A percentile compares a stretch with the other conserved stretches of the same genome.
Evolutionary conservation across 2,113 vertebrate genomes (phyloP).

Genomic region (Indicator maculatus): DNA sequence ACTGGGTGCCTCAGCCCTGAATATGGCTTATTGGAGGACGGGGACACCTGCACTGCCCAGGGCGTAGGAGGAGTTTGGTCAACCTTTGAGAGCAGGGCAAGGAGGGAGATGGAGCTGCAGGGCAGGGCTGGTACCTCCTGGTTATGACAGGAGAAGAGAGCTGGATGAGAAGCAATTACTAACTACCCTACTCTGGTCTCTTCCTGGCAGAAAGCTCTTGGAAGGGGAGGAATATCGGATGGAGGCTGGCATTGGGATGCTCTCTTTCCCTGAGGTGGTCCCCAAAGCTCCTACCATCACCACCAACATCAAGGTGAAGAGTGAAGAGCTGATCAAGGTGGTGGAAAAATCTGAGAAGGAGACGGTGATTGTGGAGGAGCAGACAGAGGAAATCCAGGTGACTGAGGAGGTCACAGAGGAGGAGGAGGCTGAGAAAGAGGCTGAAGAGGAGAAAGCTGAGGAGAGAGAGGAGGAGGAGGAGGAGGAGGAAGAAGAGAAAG

Average conservation of each 20-base stretch:
- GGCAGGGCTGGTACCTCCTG: not conserved
- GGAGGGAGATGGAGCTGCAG: not conserved
- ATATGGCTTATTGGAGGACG: not conserved
- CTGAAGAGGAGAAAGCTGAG: conserved; percentile 38
- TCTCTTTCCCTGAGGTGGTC: conserved; percentile 81
- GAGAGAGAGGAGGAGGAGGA: not conserved
- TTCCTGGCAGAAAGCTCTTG: conserved; percentile 85
- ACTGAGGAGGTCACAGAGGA: conserved; percentile 89
- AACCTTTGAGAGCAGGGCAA: not conserved
- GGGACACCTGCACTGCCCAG: not conserved
- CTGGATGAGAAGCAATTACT: not conserved
- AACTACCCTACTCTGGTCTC: not conserved
- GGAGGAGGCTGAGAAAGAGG: conserved; percentile 77
- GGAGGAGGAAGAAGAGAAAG: conserved; percentile 6
- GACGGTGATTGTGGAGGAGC: conserved; percentile 89
- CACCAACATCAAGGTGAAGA: conserved; percentile 84
- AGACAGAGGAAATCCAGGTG: conserved; percentile 90
- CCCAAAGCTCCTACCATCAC: conserved; percentile 75
- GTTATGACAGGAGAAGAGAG: fast-evolving
- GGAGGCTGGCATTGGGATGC: conserved; percentile 79
- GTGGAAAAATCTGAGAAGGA: conserved; percentile 87
- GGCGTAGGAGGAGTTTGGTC: not conserved
- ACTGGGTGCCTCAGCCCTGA: not conserved
- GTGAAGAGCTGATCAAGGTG: conserved; percentile 82
- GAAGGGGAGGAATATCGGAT: conserved; percentile 93